Base-by-base conservation (phyloP, 2,888 invertebrate genomes). In the Hypercompe scribonia region DNA sequence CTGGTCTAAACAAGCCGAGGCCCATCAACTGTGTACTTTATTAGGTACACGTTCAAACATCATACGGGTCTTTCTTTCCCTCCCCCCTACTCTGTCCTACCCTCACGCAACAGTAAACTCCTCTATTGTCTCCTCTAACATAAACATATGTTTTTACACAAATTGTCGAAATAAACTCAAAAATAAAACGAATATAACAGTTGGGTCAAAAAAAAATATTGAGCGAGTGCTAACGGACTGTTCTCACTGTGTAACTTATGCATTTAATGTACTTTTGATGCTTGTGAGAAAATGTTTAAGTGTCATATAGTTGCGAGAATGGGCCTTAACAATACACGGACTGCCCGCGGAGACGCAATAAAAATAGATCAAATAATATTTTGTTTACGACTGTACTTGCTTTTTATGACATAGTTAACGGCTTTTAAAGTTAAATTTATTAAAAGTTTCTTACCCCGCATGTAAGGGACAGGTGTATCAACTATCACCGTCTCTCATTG, bases 11-110 rank as follows among this genome's bases (percentile, higher is more conserved):
- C 84, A 81, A 74, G 69, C 69, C 70, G 73, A 74, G 74, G 72
- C 76, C 79, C 81, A 82, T 79, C 79, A 78, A 84, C 82, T 82
- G 76, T 71, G 80, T 78, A 84, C 78, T 83, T 84, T 84, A 84
- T 85, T 83, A 80, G 78, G 75, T 77, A 78, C 81, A 75, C 74
- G 76, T 84, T 75, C 50, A 69, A 75, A 72, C 72, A 73, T 73
- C 69, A 58, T 64, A 64, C 34, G 15, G 3, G 31, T 33, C 13
- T 13, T 33, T 15, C 68, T 42, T 24, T 13, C 8, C n/a, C 8
- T 65, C 54, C 68, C 67, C 64, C 63, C 73, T 54, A 31, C 54
- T 28, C 28, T 28, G 24, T 4, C 66, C 15, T 42, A 36, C 67
- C 33, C 65, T n/a, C n/a, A 13, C 42, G 2, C 46, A n/a, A 67